Percentiles rank a stretch among this genome's conserved stretches.
phyloP scores from a whole-genome alignment of 2,113 vertebrate genomes.

The Pseudorectes ferrugineus region DNA sequence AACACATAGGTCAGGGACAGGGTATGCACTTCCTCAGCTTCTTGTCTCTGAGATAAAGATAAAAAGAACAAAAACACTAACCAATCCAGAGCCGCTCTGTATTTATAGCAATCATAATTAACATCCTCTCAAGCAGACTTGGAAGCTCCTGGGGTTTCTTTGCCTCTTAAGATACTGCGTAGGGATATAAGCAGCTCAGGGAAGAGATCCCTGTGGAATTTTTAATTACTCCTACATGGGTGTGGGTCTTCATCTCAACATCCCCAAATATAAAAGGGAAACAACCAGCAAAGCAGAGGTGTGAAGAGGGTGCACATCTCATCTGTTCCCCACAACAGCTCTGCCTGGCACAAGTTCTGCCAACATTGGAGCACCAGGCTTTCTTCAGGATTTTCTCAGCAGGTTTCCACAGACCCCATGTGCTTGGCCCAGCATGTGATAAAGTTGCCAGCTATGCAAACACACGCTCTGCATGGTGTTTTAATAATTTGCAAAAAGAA shows the following conservation, averaged over 20 bases:
- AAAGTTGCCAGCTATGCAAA: neutral
- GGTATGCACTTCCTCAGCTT: neutral
- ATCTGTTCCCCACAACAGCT: neutral
- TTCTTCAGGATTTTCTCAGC: slow-evolving; percentile 1
- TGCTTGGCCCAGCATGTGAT: neutral
- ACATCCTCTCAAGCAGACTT: neutral
- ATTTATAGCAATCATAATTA: neutral
- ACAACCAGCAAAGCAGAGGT: neutral
- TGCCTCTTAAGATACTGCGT: neutral
- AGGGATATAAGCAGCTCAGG: neutral
- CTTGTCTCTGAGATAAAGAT: neutral
- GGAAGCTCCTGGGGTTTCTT: neutral
- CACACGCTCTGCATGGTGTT: neutral
- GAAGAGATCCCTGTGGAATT: neutral
- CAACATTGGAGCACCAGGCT: neutral
- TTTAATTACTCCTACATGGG: neutral
- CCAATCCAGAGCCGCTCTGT: neutral
- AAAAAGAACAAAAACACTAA: neutral
- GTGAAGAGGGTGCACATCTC: neutral
- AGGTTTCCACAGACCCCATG: neutral
- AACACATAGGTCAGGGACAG: neutral
- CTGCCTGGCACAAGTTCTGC: neutral
- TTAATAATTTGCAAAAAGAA: neutral
- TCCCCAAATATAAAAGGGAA: neutral
- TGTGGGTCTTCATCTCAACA: neutral